phyloP scores from a whole-genome alignment of 2,113 vertebrate species.

The Cynopterus brachyotis region DNA sequence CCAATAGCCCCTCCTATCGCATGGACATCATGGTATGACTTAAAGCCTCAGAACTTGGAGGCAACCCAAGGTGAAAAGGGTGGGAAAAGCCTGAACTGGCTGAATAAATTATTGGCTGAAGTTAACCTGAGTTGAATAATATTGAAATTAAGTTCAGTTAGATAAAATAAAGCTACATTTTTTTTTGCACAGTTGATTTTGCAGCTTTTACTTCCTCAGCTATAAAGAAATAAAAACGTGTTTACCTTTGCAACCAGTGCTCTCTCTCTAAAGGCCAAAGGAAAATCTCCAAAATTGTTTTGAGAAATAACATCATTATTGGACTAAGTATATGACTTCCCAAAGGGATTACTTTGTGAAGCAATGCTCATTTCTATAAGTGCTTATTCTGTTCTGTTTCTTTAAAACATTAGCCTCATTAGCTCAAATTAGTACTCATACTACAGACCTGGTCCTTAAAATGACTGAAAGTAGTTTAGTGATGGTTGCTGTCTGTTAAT shows the following conservation, averaged over 20 bases:
- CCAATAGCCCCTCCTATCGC: not conserved
- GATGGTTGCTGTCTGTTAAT: conserved; percentile 21
- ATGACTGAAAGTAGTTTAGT: conserved; percentile 20
- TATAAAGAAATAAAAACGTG: conserved; percentile 62
- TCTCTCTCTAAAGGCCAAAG: conserved; percentile 56
- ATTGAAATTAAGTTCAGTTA: conserved; percentile 8
- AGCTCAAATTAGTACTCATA: not conserved
- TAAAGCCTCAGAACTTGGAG: not conserved
- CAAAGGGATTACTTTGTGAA: conserved; percentile 49
- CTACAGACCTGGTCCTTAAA: not conserved
- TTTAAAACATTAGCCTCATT: conserved; percentile 48
- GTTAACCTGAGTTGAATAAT: conserved; percentile 1
- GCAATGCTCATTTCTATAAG: conserved; percentile 31
- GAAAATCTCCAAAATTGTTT: conserved; percentile 71
- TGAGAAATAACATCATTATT: conserved; percentile 73
- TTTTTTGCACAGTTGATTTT: conserved; percentile 42
- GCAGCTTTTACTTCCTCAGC: not conserved
- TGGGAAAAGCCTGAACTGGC: not conserved
- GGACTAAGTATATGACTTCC: conserved; percentile 62
- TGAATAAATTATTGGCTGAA: conserved; percentile 45
- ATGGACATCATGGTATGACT: not conserved
- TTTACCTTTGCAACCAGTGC: conserved; percentile 58
- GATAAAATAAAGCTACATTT: not conserved
- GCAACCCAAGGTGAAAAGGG: not conserved
- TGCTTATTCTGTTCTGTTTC: conserved; percentile 26